Conservation (phyloP, 2,113 vertebrate genomes). For the Lycocorax pyrrhopterus region DNA sequence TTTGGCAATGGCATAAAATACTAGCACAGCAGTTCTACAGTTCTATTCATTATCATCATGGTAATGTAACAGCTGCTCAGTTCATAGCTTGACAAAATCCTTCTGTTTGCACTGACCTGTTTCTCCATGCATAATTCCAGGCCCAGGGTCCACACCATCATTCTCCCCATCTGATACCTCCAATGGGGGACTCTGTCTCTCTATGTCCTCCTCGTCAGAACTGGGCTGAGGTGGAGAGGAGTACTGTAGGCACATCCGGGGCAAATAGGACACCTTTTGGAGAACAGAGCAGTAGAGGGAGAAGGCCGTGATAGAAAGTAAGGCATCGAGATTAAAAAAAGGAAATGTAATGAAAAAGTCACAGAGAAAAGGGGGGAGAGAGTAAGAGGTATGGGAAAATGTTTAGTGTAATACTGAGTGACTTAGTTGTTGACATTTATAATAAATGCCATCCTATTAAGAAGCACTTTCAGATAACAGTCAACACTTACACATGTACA, state of each 20-base stretch:
- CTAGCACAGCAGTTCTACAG: not conserved
- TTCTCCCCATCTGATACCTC: constrained; percentile 95
- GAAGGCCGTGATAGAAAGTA: not conserved
- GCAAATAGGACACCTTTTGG: constrained; percentile 72
- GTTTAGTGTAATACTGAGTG: not conserved
- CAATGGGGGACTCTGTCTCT: constrained; percentile 85
- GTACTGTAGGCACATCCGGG: constrained; percentile 78
- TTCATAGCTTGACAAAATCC: not conserved
- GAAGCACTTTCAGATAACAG: not conserved
- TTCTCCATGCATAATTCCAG: constrained; percentile 82
- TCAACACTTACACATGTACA: not conserved
- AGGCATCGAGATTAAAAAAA: not conserved
- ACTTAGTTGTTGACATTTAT: not conserved
- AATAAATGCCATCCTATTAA: not conserved
- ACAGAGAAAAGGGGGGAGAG: not conserved
- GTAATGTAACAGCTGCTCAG: not conserved
- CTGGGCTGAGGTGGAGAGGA: constrained; percentile 82
- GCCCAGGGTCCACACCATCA: constrained; percentile 79
- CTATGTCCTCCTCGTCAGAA: constrained; percentile 92
- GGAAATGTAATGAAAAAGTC: not conserved
- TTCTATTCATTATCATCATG: not conserved
- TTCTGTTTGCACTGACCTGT: constrained; percentile 73
- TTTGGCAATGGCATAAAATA: not conserved
- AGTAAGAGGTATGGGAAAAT: not conserved
- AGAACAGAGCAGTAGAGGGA: not conserved